These are phyloP conservation scores for Chironomus riparius DNA, from an alignment of 2,888 invertebrate species.

Conservation along the genomic window DNA sequence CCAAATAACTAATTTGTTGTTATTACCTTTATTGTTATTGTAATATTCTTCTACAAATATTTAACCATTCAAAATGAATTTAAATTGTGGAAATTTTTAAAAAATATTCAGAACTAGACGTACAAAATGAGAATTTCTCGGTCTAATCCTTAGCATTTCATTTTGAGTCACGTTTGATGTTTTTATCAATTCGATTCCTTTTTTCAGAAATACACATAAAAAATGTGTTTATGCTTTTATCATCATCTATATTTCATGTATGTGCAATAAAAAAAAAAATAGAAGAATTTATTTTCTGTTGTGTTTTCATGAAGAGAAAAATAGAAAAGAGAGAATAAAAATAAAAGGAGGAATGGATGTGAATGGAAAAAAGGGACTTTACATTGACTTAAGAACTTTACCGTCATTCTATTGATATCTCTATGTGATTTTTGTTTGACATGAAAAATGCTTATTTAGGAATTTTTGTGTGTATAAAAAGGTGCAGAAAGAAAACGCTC, in stretches of 20 bases:
- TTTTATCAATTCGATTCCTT: slow-evolving; percentile 15
- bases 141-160: slow-evolving; percentile 5
- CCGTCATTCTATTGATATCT: slow-evolving; percentile 22
- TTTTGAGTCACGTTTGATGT: slow-evolving; percentile 24
- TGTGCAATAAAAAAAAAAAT: slow-evolving; percentile 17
- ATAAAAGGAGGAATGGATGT: neutral
- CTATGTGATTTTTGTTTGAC: slow-evolving; percentile 4
- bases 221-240: neutral
- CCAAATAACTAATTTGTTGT: slow-evolving; percentile 22
- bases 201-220: neutral
- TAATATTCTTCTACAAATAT: neutral
- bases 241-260: neutral
- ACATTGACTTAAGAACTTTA: slow-evolving; percentile 14
- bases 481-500: slow-evolving; percentile 18
- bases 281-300: neutral
- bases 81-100: neutral
- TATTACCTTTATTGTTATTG: neutral
- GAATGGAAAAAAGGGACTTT: slow-evolving; percentile 5
- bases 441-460: slow-evolving; percentile 15
- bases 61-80: neutral
- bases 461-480: neutral
- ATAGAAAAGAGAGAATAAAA: neutral
- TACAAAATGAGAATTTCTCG: too few species aligned
- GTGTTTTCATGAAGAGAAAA: neutral
- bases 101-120: neutral